Conservation (phyloP, 1,140 invertebrate genomes). For the Calephelis nemesis region DNA sequence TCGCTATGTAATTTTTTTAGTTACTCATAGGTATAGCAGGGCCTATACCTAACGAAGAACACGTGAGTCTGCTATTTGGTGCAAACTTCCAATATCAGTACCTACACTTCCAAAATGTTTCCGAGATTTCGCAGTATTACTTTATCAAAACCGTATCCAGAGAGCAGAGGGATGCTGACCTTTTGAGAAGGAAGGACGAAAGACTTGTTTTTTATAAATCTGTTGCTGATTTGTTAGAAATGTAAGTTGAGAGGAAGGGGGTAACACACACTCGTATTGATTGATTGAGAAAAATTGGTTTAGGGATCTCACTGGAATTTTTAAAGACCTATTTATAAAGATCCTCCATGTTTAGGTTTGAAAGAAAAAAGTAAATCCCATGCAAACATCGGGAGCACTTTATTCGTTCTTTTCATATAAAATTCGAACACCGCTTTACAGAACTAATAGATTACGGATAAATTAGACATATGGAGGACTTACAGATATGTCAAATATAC, state of each 20-base stretch:
- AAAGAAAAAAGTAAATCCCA: no score
- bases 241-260: constrained; percentile 41
- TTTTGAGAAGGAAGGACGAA: constrained; percentile 48
- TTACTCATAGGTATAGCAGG: constrained; percentile 58
- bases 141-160: constrained; percentile 60
- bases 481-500: no score
- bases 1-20: constrained; percentile 41
- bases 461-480: no score
- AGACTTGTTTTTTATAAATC: constrained; percentile 62
- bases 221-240: constrained; percentile 52
- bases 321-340: no score
- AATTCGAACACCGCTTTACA: no score
- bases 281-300: no score
- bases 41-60: constrained; percentile 54
- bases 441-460: no score
- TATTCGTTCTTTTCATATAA: no score
- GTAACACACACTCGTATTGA: neutral
- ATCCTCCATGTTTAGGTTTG: no score
- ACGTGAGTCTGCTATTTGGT: constrained; percentile 57
- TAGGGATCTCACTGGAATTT: no score
- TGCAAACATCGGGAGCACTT: no score
- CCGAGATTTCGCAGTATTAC: constrained; percentile 63
- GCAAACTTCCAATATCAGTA: constrained; percentile 74
- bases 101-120: constrained; percentile 53
- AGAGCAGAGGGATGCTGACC: constrained; percentile 52